A percentile compares a stretch with the other conserved stretches of the same genome.
phyloP scores from a whole-genome alignment of 2,888 invertebrate genomes.

The Argyra leucocephala region DNA sequence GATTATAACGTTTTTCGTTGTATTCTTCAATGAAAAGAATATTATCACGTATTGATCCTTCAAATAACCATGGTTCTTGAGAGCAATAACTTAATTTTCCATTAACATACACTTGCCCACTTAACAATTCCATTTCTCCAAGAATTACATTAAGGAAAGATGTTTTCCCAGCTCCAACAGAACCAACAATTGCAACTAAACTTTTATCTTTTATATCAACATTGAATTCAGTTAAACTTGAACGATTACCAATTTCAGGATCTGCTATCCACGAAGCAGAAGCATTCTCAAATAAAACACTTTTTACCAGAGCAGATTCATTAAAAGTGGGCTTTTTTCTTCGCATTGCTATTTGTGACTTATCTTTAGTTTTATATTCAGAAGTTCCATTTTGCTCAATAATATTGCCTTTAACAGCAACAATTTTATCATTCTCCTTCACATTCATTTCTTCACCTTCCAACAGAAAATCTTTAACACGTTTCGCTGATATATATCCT shows the following conservation, averaged over 20 bases:
- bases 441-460: constrained; percentile 28
- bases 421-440: constrained; percentile 22
- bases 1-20: constrained; percentile 49
- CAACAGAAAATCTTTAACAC: constrained; percentile 58
- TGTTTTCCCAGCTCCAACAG: constrained; percentile 67
- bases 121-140: constrained; percentile 54
- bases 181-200: constrained; percentile 53
- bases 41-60: constrained; percentile 77
- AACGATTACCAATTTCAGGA: constrained; percentile 22
- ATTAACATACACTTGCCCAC: constrained; percentile 51
- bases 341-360: constrained; percentile 16
- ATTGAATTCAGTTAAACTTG: constrained; percentile 43
- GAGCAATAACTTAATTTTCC: constrained; percentile 67
- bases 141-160: constrained; percentile 64
- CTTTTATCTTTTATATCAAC: constrained; percentile 37
- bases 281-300: constrained; percentile 43
- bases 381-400: constrained; percentile 28
- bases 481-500: constrained; percentile 60
- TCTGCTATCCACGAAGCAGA: constrained; percentile 47
- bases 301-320: constrained; percentile 27
- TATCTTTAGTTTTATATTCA: constrained; percentile 19
- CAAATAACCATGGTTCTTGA: constrained; percentile 77
- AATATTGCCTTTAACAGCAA: constrained; percentile 23
- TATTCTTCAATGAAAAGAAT: constrained; percentile 73
- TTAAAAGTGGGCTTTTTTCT: background rate